A percentile compares a stretch with the other conserved stretches of the same genome.
Evolutionary conservation across 2,113 vertebrate genomes (phyloP).

Genomic region (Numida meleagris): DNA sequence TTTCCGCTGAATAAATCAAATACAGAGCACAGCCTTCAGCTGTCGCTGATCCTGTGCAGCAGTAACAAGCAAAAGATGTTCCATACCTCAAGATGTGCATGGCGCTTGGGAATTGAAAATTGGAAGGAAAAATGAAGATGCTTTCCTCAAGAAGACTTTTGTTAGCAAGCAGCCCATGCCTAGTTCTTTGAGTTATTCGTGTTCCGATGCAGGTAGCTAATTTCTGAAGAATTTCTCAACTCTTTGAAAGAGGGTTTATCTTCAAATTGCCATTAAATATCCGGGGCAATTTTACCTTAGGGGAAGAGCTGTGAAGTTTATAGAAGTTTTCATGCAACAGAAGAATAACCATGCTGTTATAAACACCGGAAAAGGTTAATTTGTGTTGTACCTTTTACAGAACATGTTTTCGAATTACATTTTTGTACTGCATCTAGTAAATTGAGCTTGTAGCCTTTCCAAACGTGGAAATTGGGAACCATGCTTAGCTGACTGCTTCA

Average conservation of each 20-base stretch:
- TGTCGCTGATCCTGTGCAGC: accelerated
- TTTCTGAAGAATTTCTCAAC: neutral
- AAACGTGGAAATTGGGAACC: neutral
- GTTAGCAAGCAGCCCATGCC: accelerated
- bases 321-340: neutral
- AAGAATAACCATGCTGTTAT: neutral
- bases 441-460: neutral
- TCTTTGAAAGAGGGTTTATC: constrained; percentile 21
- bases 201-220: neutral
- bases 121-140: neutral
- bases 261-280: constrained; percentile 44
- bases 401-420: neutral
- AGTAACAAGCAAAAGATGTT: neutral
- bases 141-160: neutral
- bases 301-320: neutral
- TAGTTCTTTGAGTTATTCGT: neutral
- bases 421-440: neutral
- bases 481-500: neutral
- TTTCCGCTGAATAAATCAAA: neutral
- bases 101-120: neutral
- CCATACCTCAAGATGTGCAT: accelerated
- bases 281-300: neutral
- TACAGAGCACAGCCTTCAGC: accelerated
- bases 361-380: neutral
- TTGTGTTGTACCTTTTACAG: neutral